Base-by-base conservation (phyloP, 2,797 vertebrate species). In the Podargus strigoides region DNA sequence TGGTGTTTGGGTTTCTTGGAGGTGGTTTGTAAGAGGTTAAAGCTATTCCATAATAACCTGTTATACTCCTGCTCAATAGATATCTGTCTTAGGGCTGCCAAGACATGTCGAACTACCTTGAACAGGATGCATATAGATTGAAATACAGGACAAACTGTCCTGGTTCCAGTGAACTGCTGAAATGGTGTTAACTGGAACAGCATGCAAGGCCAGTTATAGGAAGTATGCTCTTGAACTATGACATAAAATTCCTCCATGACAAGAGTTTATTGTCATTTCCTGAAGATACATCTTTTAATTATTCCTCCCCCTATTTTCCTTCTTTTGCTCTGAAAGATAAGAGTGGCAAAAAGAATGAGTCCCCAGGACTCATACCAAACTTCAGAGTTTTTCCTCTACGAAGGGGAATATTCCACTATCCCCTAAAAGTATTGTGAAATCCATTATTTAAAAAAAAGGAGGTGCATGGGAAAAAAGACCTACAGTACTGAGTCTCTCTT, bases 401-500 rank as follows among this genome's bases (percentile, higher is more conserved):
- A 68, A 34, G 20, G 9, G 13, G 6, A 41, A 23, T 20, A 41
- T 7, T 42, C 13, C 9, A 4, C 49, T 73, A 22, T 7, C 41
- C 6, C 5, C 12, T 36, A 22, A 69, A 76, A 26, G 36, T 46
- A 9, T 6, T n/a, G 18, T 37, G 6, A 22, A 69, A 74, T 22
- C 2, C 8, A 7, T 27, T 22, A 26, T 30, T 28, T 28, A 52
- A 30, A 19, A 19, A 41, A 26, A 14, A 28, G 14, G 4, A 9
- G 28, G n/a, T n/a, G n/a, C n/a, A n/a, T n/a, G n/a, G n/a, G 32
- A 3, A 0, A 2, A 53, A 19, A 10, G 7, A 32, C 30, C 30
- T 42, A 69, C 27, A 23, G 53, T 81, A 19, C 0, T 44, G 39
- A 53, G 27, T 36, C 6, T 50, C 67, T 3, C 10, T 8, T 14